Percentiles rank a stretch among this genome's conserved stretches.
Conservation (phyloP, 53 echinoderm and acorn worm genomes). For the Arbacia lixula region DNA sequence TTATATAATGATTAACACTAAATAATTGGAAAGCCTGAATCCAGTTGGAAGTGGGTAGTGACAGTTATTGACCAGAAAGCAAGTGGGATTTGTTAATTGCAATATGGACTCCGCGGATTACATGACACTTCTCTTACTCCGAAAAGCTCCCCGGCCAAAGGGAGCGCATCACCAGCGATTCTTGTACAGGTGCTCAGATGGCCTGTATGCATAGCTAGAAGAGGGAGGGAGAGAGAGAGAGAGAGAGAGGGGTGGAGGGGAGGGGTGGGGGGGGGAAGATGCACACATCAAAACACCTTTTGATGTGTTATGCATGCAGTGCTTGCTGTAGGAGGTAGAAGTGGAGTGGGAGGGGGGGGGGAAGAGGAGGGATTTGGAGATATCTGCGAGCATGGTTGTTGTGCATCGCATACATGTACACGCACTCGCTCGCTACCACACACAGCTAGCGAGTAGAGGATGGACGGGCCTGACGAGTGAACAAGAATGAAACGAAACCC, state of each 20-base stretch:
- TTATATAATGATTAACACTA: too few relatives aligned
- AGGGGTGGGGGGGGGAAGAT: neutral
- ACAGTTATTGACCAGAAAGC: too few relatives aligned
- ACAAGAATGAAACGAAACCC: conserved; percentile 39
- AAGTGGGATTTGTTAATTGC: conserved; percentile 3
- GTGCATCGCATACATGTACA: too few relatives aligned
- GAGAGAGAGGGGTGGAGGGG: too few relatives aligned
- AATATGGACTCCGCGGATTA: conserved; percentile 15
- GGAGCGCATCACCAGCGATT: conserved; percentile 18
- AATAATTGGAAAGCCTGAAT: too few relatives aligned
- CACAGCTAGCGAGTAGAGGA: conserved; percentile 12
- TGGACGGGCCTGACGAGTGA: too few relatives aligned
- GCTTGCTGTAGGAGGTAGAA: conserved; percentile 46
- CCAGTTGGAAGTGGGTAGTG: too few relatives aligned
- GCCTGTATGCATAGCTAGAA: conserved; percentile 21
- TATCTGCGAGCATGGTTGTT: too few relatives aligned
- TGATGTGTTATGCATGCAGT: conserved; percentile 36
- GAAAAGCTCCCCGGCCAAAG: neutral
- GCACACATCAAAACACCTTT: conserved; percentile 46
- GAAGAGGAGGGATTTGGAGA: too few relatives aligned
- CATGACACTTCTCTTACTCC: conserved; percentile 30
- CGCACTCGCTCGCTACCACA: too few relatives aligned
- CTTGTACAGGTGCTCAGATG: conserved; percentile 34
- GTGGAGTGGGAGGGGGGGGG: too few relatives aligned
- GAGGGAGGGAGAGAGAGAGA: neutral